These are phyloP conservation scores for Puffinus mauretanicus DNA, from an alignment of 2,113 vertebrate species.

Conservation along the genomic window DNA sequence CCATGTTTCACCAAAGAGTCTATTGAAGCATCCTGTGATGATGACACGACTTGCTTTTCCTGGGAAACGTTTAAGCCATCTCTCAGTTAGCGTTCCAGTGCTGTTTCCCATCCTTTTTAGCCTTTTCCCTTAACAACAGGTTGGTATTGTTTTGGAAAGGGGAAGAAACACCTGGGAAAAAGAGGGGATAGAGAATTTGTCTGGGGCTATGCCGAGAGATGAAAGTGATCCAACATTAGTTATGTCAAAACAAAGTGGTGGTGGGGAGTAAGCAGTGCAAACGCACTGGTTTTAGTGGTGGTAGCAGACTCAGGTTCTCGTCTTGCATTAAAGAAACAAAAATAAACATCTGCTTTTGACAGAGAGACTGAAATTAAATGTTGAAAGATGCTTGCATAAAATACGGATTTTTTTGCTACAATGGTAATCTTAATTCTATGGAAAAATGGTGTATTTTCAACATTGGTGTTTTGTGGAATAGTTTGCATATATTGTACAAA, in stretches of 20 bases:
- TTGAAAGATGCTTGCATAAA: neutral
- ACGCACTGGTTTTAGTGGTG: neutral
- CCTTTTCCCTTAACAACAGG: neutral
- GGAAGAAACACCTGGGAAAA: neutral
- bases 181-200: neutral
- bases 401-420: rapidly evolving
- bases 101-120: neutral
- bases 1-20: rapidly evolving
- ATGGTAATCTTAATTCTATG: neutral
- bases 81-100: neutral
- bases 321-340: neutral
- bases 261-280: neutral
- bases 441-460: neutral
- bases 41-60: neutral
- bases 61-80: neutral
- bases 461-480: neutral
- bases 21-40: neutral
- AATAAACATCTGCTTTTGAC: neutral
- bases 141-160: neutral
- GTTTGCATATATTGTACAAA: neutral
- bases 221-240: neutral
- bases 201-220: neutral
- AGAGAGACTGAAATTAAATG: neutral
- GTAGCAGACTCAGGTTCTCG: neutral
- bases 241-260: rapidly evolving